Evolutionary conservation across 2,888 invertebrate genomes (phyloP).

Genomic region (Ectemnius continuus): DNA sequence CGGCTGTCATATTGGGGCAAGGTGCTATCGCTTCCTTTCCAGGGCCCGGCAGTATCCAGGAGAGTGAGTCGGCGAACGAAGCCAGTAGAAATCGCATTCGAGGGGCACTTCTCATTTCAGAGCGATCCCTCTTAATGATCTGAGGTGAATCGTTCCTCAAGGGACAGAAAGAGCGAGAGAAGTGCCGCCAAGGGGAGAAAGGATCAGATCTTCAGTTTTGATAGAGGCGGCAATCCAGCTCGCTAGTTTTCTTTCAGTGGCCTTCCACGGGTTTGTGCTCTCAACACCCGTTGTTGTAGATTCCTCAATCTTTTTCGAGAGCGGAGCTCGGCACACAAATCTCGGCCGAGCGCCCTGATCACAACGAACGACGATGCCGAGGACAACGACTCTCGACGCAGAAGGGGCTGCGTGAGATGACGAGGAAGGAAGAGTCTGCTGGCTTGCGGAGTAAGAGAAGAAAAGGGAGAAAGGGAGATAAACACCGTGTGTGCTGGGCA

Average conservation of each 20-base stretch:
- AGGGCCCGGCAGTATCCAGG: too few species aligned
- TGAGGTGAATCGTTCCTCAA: slow-evolving; percentile 24
- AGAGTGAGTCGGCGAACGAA: too few species aligned
- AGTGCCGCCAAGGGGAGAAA: not conserved
- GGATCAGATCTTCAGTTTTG: slow-evolving; percentile 39
- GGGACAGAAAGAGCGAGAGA: not conserved
- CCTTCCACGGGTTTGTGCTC: not conserved
- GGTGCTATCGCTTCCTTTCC: too few species aligned
- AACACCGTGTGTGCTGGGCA: slow-evolving; percentile 42
- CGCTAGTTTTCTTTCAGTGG: slow-evolving; percentile 57
- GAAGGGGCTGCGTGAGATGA: slow-evolving; percentile 14
- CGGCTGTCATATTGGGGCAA: too few species aligned
- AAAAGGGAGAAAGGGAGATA: slow-evolving; percentile 48
- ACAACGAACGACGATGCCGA: not conserved
- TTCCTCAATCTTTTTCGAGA: not conserved
- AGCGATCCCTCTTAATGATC: slow-evolving; percentile 24
- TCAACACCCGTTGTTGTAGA: not conserved
- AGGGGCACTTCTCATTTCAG: not conserved
- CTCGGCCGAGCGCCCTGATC: not conserved
- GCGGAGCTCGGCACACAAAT: not conserved
- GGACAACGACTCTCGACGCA: not conserved
- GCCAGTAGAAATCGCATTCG: too few species aligned
- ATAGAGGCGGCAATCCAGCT: slow-evolving; percentile 52
- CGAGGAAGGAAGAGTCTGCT: not conserved
- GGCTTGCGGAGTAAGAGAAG: slow-evolving; percentile 10